Percentiles rank a stretch among this genome's conserved stretches.
Conservation (phyloP, 1,140 invertebrate genomes). For the Homarus americanus region DNA sequence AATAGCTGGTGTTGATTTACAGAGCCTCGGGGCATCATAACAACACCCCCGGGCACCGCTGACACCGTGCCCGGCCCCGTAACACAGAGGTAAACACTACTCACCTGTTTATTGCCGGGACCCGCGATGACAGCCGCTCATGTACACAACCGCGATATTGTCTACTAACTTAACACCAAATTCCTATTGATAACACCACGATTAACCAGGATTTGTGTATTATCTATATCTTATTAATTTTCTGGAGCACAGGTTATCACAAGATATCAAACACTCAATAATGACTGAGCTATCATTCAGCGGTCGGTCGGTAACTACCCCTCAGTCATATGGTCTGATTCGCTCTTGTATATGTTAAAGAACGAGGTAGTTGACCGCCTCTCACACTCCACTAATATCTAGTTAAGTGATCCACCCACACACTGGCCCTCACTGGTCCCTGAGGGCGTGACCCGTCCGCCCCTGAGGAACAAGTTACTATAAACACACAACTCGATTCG, state of each 20-base stretch:
- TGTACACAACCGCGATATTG: background rate
- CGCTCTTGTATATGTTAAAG: background rate
- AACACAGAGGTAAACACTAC: background rate
- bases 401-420: background rate
- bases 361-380: background rate
- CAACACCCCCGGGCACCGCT: background rate
- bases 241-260: background rate
- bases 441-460: background rate
- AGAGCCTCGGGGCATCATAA: background rate
- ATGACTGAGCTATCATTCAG: background rate
- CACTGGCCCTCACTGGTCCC: background rate
- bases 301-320: background rate
- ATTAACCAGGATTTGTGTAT: background rate
- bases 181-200: background rate
- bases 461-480: slow-evolving; percentile 6
- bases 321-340: background rate
- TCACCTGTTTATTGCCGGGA: background rate
- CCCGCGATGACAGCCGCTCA: background rate
- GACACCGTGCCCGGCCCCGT: background rate
- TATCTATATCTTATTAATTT: background rate
- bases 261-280: background rate
- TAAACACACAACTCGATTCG: background rate
- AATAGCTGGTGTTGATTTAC: background rate
- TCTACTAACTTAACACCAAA: no score
- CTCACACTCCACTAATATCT: background rate